phyloP scores from a whole-genome alignment of 2,888 invertebrate genomes.

The Macaria liturata region DNA sequence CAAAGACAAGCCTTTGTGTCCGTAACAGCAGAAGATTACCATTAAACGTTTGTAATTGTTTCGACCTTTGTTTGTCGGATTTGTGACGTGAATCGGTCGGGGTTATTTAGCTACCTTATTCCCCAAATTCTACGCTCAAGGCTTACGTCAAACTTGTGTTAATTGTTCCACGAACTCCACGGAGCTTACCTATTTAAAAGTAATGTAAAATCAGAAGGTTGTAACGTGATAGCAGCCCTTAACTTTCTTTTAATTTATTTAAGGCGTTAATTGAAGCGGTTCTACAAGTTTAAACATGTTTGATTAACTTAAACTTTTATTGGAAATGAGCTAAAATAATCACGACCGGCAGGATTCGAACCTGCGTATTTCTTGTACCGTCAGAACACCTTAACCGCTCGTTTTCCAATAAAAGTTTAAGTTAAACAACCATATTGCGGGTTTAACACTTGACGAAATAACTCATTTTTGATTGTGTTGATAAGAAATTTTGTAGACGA shows the following conservation, averaged over 20 bases:
- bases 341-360: too few species aligned
- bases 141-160: conserved; percentile 30
- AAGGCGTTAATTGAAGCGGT: too few species aligned
- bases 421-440: too few species aligned
- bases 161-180: conserved; percentile 26
- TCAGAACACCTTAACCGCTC: too few species aligned
- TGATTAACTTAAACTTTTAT: too few species aligned
- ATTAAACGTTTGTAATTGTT: conserved; percentile 30
- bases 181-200: conserved; percentile 17
- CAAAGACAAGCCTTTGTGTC: conserved; percentile 18
- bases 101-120: conserved; percentile 25
- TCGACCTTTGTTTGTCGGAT: conserved; percentile 26
- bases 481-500: too few species aligned
- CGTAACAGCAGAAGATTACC: conserved; percentile 27
- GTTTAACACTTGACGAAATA: too few species aligned
- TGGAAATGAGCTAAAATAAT: too few species aligned
- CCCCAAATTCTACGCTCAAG: conserved; percentile 20
- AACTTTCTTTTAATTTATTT: conserved; percentile 2
- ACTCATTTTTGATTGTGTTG: too few species aligned
- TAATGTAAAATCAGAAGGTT: conserved; percentile 10
- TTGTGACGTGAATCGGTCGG: conserved; percentile 26
- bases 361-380: too few species aligned
- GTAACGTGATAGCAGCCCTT: conserved; percentile 11
- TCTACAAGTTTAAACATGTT: too few species aligned
- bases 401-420: too few species aligned